Evolutionary conservation across 2,113 vertebrate species (phyloP), one percentile per base, ranked within the genome.

Genomic region (Chunga burmeisteri): DNA sequence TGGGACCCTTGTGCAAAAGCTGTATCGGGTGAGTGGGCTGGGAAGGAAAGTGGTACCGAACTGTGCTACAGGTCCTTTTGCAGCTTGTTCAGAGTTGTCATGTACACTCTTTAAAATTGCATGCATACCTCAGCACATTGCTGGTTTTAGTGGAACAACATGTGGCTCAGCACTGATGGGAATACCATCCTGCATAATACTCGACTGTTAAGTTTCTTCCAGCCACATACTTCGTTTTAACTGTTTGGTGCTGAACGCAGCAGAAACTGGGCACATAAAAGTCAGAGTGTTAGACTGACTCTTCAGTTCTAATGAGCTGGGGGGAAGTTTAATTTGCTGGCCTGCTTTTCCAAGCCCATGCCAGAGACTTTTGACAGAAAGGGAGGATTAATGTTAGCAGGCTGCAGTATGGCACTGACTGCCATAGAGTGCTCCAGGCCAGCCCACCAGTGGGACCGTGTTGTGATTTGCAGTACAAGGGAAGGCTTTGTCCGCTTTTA

Each of bases 401-500:
- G 95, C 97, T 97, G 97, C 97, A 98, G 82, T 89, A 96, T 94
- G 97, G 96, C 96, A 72, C 82, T 15, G 70, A 75, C 97, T 93
- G 97, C 97, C 97, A 52, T 87, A 96, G 97, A 98, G 97, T 88
- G 83, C 92, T 94, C 93, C 91, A 73, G 88, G 42, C 63, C 97
- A 98, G 96, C 97, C 98, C 98, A 96, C 96, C 90, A 96, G 94
- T 98, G 81, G 94, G 96, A 95, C 97, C 68, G 92, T 95, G 97
- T 74, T 83, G 86, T 88, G 97, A 98, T 98, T 97, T 98, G 97
- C 80, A 97, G 97, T 97, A 99, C 98, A 99, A 99, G 98, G 96
- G 96, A 81, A 61, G 97, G 96, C 98, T 99, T 99, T 99, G 99
- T 99, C 97, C 49, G 38, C 87, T 96, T 97, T 97, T 98, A 97